phyloP scores from a whole-genome alignment of 1,140 invertebrate species.

The Popillia japonica region DNA sequence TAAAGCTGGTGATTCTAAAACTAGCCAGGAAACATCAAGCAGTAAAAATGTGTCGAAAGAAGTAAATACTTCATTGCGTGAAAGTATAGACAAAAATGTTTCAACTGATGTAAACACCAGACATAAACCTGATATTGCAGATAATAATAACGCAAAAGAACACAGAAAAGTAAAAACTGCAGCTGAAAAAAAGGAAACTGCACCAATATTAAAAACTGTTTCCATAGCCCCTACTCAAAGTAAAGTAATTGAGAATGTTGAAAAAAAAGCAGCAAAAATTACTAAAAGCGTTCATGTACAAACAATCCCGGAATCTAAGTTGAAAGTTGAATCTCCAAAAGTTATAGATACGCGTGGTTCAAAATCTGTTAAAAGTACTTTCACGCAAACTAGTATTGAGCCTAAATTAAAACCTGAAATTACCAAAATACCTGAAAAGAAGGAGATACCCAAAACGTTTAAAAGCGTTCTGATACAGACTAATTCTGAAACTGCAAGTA shows the following conservation, averaged over 20 bases:
- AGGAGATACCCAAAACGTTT: not conserved
- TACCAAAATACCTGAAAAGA: not conserved
- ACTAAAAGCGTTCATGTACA: not conserved
- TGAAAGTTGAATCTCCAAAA: not conserved
- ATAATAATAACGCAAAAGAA: constrained; percentile 2
- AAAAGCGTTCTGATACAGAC: constrained; percentile 8
- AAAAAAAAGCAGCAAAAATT: not conserved
- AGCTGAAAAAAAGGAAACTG: constrained; percentile 34
- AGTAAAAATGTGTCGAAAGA: not conserved
- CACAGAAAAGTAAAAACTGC: constrained; percentile 31
- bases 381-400: not conserved
- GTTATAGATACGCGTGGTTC: not conserved
- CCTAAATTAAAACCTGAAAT: not conserved
- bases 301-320: not conserved
- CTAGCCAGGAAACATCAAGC: not conserved
- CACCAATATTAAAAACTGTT: constrained; percentile 14
- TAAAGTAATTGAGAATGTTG: not conserved
- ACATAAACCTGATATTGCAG: not conserved
- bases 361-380: constrained; percentile 1
- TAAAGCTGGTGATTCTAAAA: not conserved
- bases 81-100: not conserved
- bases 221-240: not conserved
- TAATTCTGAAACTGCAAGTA: not conserved
- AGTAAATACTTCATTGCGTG: not conserved
- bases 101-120: not conserved